Conservation (phyloP, 1,140 invertebrate species). For the Aporrectodea caliginosa region DNA sequence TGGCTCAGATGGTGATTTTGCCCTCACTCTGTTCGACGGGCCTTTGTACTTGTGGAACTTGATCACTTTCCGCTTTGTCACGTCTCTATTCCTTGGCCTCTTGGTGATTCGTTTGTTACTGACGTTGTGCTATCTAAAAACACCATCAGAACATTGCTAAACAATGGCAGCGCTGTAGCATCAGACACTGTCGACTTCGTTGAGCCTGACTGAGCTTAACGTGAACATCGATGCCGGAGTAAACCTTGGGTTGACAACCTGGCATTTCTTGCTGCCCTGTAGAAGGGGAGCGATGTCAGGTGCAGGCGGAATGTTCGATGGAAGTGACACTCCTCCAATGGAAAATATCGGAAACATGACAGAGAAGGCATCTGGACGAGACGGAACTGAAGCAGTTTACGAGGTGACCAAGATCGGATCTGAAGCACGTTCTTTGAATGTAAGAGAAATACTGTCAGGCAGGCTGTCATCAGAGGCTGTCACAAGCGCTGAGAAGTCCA, state of each 20-base stretch:
- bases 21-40: neutral
- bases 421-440: conserved; percentile 48
- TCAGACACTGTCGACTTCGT: neutral
- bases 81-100: conserved; percentile 27
- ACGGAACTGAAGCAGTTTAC: neutral
- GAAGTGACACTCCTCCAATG: neutral
- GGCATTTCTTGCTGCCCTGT: conserved; percentile 32
- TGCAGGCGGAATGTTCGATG: conserved; percentile 50
- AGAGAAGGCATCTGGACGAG: neutral
- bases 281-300: conserved; percentile 45
- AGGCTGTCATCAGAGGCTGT: conserved; percentile 81
- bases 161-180: neutral
- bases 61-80: conserved; percentile 14
- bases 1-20: conserved; percentile 1
- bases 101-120: neutral
- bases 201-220: neutral
- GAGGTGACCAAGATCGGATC: conserved; percentile 36
- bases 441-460: conserved; percentile 63
- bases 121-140: neutral
- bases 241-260: conserved; percentile 50
- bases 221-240: neutral
- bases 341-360: neutral
- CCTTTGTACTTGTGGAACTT: conserved; percentile 25
- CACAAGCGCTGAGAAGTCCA: neutral
- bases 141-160: neutral